Base-by-base conservation (phyloP, 2,797 vertebrate species). In the Gobio occitaniae region DNA sequence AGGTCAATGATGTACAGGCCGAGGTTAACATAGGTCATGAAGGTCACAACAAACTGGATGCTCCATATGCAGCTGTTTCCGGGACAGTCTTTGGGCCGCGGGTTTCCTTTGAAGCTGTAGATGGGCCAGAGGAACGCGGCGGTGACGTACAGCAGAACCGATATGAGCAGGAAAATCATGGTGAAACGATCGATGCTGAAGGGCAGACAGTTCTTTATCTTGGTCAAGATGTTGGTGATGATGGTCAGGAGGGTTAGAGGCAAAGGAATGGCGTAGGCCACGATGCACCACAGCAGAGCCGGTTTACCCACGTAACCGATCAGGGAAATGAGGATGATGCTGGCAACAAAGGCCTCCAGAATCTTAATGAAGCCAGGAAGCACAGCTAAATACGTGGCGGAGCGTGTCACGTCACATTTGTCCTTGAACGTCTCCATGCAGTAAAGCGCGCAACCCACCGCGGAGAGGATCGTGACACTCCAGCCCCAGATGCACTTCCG, bases 341-440 rank as follows among this genome's bases (percentile, higher is more conserved):
- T 96, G 83, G 95, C 95, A 82, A 96, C 91, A 0, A 96, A 97
- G 50, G 95, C 93, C 84, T 97, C 95, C 9, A 96, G 89, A 4
- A 97, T 94, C 86, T 97, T 97, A 54, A 94, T 92, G 87, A 96
- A 95, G 12, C 96, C 96, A 0, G 96, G 96, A 47, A 96, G 85
- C 0, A 94, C 95, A 11, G 95, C 93, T 48, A 97, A 91, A 89
- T 96, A 97, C 75, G 87, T 94, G 36, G 93, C 95, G 56, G 86
- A 91, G 80, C 93, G 1, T 89, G 88, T 78, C 69, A 95, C 83
- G 85, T 92, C 0, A 88, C 90, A 84, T 86, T 94, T 95, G 84
- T 94, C 93, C 80, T 90, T 93, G 63, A 94, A 70, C 78, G 96
- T 95, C 90, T 97, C 96, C 0, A 92, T 0, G 0, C 91, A 52